These are phyloP conservation scores for Chaetops frenatus DNA, from an alignment of 2,113 vertebrate genomes.

Conservation along the genomic window DNA sequence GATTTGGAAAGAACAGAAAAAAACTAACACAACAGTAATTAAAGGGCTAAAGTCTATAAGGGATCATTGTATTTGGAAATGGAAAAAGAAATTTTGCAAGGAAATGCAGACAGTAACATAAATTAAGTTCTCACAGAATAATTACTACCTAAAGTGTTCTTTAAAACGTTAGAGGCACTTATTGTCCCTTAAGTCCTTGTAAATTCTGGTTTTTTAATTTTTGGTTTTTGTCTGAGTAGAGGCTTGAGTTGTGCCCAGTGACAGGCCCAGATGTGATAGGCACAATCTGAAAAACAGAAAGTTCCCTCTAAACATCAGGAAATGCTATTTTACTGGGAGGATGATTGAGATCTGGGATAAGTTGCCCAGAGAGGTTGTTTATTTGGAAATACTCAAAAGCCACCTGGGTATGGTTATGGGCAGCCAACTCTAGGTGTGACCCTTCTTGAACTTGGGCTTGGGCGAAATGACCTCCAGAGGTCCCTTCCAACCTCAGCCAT, in stretches of 20 bases:
- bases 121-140: neutral
- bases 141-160: neutral
- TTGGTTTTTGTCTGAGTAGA: neutral
- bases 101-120: neutral
- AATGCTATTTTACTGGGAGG: neutral
- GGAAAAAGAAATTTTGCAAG: neutral
- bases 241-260: neutral
- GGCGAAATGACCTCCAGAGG: neutral
- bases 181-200: neutral
- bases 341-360: neutral
- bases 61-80: neutral
- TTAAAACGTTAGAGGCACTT: neutral
- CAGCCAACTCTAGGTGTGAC: neutral
- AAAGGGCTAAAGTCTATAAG: neutral
- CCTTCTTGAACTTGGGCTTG: neutral
- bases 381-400: neutral
- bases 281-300: neutral
- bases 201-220: neutral
- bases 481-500: neutral
- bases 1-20: neutral
- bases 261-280: neutral
- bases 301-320: neutral
- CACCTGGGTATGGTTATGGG: accelerated
- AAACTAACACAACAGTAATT: neutral
- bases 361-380: neutral